Base-by-base conservation (phyloP, 1,140 invertebrate species). In the Saccostrea echinata region DNA sequence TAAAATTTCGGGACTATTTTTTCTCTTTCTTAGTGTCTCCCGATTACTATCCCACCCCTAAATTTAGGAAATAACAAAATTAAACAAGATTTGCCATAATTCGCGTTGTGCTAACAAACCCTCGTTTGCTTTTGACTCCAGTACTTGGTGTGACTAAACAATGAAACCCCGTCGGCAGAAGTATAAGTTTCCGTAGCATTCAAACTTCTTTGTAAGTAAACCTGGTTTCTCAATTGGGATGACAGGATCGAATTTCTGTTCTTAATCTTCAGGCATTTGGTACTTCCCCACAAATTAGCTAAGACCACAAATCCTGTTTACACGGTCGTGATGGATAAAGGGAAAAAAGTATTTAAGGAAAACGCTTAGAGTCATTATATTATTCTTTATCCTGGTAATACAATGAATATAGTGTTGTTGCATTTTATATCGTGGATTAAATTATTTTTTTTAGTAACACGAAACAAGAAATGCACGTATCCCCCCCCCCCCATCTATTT, bases 71-170 rank as follows among this genome's bases (percentile, higher is more conserved):
- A 84, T 84, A 81, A 88, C 83, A 85, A 88, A 88, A 53, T 88
- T 84, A 88, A 88, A 88, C 87, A 88, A 57, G 87, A 88, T 88
- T 88, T 84, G 84, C 51, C 30, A 43, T 84, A 84, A 88, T 84
- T 84, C 64, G 57, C 71, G 68, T 57, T 85, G 43, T 88, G 43
- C 55, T 57, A 84, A 88, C 53, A 88, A 61, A 84, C 64, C 57
- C n/a, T 51, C 53, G 81, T 87, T 83, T 87, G 64, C 86, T 64
- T 55, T 83, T 30, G 27, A 27, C 51, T 64, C 24, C 57, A 16
- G 81, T 83, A 53, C 68, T 76, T 76, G 27, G 68, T 76, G 68
- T 76, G 68, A 76, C 68, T 76, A 76, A 76, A 76, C 68, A 76
- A 33, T 76, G 27, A 18, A 76, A 76, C 68, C 8, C 68, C 68